Evolutionary conservation across 2,797 vertebrate genomes (phyloP).

Genomic region (Eleutherodactylus coqui): DNA sequence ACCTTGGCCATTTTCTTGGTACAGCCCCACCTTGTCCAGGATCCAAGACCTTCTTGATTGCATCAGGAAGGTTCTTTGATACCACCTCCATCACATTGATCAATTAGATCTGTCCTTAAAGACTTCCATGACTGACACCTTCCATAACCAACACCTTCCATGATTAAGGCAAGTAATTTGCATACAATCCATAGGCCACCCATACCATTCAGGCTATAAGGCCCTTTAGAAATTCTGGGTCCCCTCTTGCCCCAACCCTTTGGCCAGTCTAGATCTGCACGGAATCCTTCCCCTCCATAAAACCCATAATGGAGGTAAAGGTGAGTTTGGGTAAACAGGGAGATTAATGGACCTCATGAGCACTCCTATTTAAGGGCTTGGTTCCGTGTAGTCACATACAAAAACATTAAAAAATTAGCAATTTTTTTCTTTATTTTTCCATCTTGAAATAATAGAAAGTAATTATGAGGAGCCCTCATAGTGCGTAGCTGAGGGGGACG

Average conservation of each 20-base stretch:
- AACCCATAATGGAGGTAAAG: neutral
- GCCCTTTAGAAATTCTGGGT: neutral
- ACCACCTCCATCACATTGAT: neutral
- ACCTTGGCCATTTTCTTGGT: neutral
- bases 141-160: neutral
- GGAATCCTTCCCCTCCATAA: neutral
- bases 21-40: neutral
- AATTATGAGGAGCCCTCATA: neutral
- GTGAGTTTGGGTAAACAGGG: neutral
- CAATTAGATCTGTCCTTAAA: neutral
- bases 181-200: neutral
- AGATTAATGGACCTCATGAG: neutral
- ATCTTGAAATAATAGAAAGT: conserved; percentile 2
- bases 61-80: neutral
- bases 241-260: neutral
- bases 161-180: neutral
- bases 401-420: neutral
- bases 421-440: neutral
- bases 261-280: neutral
- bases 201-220: neutral
- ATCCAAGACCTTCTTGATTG: neutral
- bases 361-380: neutral
- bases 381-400: neutral
- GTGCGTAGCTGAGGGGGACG: neutral
- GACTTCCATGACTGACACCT: neutral